phyloP scores from a whole-genome alignment of 2,113 vertebrate genomes.

The Hipposideros armiger region DNA sequence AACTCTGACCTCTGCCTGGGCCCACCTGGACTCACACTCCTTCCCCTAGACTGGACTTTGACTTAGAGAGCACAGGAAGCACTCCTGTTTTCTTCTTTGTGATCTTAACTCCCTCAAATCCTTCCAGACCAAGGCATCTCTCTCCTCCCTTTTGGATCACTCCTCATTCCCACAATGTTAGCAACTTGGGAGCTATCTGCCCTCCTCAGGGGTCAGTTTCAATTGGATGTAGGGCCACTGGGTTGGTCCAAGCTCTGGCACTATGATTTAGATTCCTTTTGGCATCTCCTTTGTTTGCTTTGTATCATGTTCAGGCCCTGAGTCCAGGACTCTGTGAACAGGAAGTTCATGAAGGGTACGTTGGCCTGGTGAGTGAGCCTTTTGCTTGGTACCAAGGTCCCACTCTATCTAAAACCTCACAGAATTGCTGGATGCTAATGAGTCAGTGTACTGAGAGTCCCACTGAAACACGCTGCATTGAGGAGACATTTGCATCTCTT shows the following conservation, averaged over 20 bases:
- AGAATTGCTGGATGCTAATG: neutral
- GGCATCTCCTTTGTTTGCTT: constrained; percentile 5
- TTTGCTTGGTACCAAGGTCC: neutral
- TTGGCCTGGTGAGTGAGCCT: neutral
- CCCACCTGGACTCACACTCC: neutral
- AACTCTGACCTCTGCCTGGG: neutral
- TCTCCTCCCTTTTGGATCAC: neutral
- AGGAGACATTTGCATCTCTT: neutral
- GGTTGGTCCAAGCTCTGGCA: neutral
- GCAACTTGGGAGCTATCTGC: neutral
- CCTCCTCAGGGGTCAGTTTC: neutral
- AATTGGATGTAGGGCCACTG: neutral
- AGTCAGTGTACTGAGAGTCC: neutral
- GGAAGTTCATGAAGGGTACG: neutral
- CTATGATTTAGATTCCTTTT: neutral
- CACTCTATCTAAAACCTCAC: neutral
- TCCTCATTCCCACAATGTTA: neutral
- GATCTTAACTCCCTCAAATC: neutral
- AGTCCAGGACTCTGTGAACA: neutral
- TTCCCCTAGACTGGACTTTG: neutral
- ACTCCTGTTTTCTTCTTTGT: neutral
- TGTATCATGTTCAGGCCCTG: neutral
- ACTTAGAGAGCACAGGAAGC: neutral
- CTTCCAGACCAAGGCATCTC: neutral
- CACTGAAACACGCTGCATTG: neutral